phyloP scores from a whole-genome alignment of 2,113 vertebrate species.

The Mionectes macconnelli region DNA sequence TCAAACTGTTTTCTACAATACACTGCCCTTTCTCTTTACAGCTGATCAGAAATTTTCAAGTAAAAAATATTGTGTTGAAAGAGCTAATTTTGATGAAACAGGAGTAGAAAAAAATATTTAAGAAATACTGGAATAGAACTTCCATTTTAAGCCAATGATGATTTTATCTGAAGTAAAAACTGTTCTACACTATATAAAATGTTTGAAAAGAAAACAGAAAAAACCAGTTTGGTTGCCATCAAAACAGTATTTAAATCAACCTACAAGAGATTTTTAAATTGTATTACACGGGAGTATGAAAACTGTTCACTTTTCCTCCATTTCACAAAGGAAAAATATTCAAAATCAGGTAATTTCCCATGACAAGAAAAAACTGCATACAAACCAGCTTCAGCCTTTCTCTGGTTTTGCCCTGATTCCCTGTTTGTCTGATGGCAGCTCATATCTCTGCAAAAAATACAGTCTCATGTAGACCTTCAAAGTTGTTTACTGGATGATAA shows the following conservation, averaged over 20 bases:
- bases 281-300: not conserved
- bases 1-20: not conserved
- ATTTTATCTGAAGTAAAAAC: conserved; percentile 15
- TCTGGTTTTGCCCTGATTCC: not conserved
- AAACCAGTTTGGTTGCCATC: not conserved
- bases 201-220: not conserved
- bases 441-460: not conserved
- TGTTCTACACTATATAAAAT: not conserved
- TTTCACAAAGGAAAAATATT: not conserved
- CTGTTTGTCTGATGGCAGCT: not conserved
- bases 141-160: not conserved
- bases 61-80: not conserved
- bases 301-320: conserved; percentile 1
- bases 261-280: not conserved
- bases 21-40: not conserved
- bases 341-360: not conserved
- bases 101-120: not conserved
- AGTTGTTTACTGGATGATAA: not conserved
- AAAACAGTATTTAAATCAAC: conserved; percentile 15
- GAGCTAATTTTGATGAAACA: not conserved
- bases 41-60: not conserved
- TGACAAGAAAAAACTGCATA: not conserved
- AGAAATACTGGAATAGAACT: not conserved
- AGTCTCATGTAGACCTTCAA: not conserved
- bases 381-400: not conserved